Base-by-base conservation (phyloP, 2,113 vertebrate genomes). In the Corythornis madagascariensis region DNA sequence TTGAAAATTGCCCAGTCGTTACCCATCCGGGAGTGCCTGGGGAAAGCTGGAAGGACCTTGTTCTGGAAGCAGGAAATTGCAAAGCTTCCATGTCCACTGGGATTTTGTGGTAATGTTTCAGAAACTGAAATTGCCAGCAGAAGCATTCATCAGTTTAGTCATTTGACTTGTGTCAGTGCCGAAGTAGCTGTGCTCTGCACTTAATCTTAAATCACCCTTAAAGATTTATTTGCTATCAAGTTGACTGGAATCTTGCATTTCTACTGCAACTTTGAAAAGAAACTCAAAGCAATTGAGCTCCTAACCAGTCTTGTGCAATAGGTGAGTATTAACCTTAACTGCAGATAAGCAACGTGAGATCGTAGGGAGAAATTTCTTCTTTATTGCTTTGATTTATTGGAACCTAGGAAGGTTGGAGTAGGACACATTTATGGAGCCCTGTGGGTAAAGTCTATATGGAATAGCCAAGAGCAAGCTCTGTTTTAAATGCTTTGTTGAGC, bases 341-440 rank as follows among this genome's bases (percentile, higher is more conserved):
- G 35, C 50, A 70, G 45, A 70, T 24, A 33, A 74, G 33, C 63
- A 71, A 25, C 16, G 19, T 24, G n/a, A 50, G 48, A 10, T 66
- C 52, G 10, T 0, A 53, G 45, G 28, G 28, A 74, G 11, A 86
- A 35, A 22, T 63, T 45, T 59, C 38, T 35, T 21, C 40, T 25
- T 35, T 9, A 2, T 28, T 83, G 7, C 3, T 33, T 71, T 15
- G 47, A 2, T 19, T 28, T 56, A 42, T n/a, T 25, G 55, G 29
- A 67, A 12, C 26, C 4, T 3, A 1, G 47, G 56, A 16, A 74
- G 17, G 33, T n/a, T 1, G 0, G 57, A 43, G 50, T 5, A 59
- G 60, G 56, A 35, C 50, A 45, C 24, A 35, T 56, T n/a, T n/a
- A 2, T 18, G 38, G 50, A 92, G 29, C 60, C 38, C 33, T 18